These are phyloP conservation scores for Myiotriccus ornatus DNA, from an alignment of 2,797 vertebrate genomes.

Conservation along the genomic window DNA sequence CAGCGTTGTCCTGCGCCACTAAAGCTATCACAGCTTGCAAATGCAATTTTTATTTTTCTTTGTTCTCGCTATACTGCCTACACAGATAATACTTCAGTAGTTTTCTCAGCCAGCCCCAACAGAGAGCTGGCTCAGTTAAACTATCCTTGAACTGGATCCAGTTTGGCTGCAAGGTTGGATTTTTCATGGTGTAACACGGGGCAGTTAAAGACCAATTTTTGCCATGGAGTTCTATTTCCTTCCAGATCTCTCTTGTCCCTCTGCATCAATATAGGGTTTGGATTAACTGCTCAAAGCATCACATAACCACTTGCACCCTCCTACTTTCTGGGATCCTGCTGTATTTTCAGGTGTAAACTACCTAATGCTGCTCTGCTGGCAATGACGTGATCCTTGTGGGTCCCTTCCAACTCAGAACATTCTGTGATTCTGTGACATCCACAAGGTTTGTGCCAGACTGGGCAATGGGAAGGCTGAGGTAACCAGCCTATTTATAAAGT, in stretches of 20 bases:
- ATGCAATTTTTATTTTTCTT: not conserved
- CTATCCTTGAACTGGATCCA: constrained; percentile 6
- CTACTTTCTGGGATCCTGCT: not conserved
- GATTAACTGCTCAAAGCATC: not conserved
- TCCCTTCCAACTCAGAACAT: not conserved
- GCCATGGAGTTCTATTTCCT: not conserved
- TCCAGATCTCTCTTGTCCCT: not conserved
- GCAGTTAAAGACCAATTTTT: not conserved
- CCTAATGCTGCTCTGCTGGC: not conserved
- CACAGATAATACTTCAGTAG: constrained; percentile 6
- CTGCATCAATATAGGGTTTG: not conserved
- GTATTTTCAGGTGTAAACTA: not conserved
- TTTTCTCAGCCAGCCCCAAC: constrained; percentile 28
- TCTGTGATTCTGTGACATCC: not conserved
- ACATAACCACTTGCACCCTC: not conserved
- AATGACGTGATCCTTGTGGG: not conserved
- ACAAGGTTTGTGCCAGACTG: not conserved
- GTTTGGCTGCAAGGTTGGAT: constrained; percentile 12
- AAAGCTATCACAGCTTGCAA: constrained; percentile 18
- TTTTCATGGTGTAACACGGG: not conserved
- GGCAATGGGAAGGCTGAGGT: not conserved
- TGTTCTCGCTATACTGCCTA: not conserved
- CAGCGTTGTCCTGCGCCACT: not conserved
- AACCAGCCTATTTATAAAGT: not conserved
- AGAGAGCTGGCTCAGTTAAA: constrained; percentile 29